These are phyloP conservation scores for Cephus spinipes DNA, from an alignment of 2,888 invertebrate genomes.

Conservation along the genomic window DNA sequence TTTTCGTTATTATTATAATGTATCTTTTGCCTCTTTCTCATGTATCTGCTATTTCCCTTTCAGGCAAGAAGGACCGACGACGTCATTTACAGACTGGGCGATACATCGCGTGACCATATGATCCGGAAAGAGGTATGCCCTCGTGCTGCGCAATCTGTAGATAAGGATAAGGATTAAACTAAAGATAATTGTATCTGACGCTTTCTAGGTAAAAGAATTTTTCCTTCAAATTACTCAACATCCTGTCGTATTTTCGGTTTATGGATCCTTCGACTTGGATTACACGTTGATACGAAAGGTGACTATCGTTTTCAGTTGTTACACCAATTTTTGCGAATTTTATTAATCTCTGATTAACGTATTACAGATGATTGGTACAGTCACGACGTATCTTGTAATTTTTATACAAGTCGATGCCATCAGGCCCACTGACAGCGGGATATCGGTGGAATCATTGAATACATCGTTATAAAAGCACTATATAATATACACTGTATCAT, in stretches of 20 bases:
- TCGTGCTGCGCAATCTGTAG: background rate
- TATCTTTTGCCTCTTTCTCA: background rate
- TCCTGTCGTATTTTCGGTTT: background rate
- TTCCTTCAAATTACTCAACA: background rate
- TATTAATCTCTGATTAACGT: background rate
- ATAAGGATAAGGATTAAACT: background rate
- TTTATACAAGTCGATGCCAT: conserved; percentile 45
- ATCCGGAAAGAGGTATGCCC: background rate
- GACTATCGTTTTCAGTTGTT: background rate
- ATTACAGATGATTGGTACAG: conserved; percentile 8
- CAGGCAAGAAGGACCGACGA: background rate
- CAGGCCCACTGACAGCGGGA: background rate
- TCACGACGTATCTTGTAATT: conserved; percentile 53
- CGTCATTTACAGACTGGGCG: background rate
- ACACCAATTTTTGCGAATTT: background rate
- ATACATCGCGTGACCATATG: background rate
- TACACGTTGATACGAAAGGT: background rate
- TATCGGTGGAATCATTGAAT: background rate
- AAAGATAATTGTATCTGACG: background rate
- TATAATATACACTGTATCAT: background rate
- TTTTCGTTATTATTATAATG: background rate
- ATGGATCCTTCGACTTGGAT: background rate
- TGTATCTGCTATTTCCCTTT: background rate
- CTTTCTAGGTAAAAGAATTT: background rate
- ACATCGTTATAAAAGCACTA: background rate